Evolutionary conservation across 2,113 vertebrate species (phyloP).

Genomic region (Brevimyrus niger): DNA sequence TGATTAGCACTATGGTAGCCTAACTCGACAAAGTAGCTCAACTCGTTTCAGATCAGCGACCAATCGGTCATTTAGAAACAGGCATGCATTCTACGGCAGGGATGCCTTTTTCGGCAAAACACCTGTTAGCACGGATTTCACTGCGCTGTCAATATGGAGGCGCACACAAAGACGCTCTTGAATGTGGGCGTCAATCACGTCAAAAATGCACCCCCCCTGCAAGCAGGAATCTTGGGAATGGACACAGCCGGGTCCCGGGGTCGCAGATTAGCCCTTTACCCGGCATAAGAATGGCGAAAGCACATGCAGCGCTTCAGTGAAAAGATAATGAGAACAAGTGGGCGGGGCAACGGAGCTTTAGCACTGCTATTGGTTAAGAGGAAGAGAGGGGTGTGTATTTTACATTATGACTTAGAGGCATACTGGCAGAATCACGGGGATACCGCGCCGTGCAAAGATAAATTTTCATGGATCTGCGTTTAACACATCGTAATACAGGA

Average conservation of each 20-base stretch:
- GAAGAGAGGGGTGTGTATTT: neutral
- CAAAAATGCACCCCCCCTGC: neutral
- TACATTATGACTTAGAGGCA: neutral
- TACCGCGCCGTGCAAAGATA: neutral
- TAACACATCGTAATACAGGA: neutral
- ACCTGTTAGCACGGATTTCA: neutral
- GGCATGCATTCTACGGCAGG: no score
- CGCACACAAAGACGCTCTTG: neutral
- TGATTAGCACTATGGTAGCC: no score
- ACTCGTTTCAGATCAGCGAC: no score
- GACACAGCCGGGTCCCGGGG: neutral
- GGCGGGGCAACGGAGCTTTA: neutral
- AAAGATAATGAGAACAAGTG: neutral
- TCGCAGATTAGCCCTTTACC: constrained; percentile 20
- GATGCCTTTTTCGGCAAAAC: no score
- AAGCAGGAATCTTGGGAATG: neutral
- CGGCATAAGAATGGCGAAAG: neutral
- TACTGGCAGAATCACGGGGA: neutral
- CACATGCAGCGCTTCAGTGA: neutral
- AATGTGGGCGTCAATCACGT: neutral
- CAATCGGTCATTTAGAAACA: no score
- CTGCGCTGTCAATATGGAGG: neutral
- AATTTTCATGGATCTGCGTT: neutral
- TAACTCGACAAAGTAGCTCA: no score
- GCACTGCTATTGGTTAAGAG: constrained; percentile 11